A percentile compares a stretch with the other conserved stretches of the same genome.
These are phyloP conservation scores for Metellina segmentata DNA, from an alignment of 2,888 invertebrate species.

Conservation along the genomic window DNA sequence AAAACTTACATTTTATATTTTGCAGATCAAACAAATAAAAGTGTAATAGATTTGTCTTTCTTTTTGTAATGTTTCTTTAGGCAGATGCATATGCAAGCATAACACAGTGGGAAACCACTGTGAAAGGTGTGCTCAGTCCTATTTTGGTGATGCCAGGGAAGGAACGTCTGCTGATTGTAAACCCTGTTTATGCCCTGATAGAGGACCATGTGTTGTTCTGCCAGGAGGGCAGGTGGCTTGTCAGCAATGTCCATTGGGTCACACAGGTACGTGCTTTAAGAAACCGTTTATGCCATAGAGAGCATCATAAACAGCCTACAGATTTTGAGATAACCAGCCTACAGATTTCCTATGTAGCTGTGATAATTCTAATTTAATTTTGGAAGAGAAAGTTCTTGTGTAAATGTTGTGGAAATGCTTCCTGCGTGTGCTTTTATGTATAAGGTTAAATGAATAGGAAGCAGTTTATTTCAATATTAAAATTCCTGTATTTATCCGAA, in stretches of 20 bases:
- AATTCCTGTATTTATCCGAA: too few relatives aligned
- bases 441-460: too few relatives aligned
- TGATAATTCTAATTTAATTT: too few relatives aligned
- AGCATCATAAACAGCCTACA: too few relatives aligned
- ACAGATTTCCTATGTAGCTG: too few relatives aligned
- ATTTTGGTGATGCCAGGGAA: slow-evolving; percentile 93
- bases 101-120: slow-evolving; percentile 97
- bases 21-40: not conserved
- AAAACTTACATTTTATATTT: not conserved
- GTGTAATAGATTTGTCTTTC: not conserved
- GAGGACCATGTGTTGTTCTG: slow-evolving; percentile 93
- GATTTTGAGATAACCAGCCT: too few relatives aligned
- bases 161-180: slow-evolving; percentile 93
- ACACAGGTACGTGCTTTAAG: slow-evolving; percentile 84
- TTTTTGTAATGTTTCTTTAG: slow-evolving; percentile 81
- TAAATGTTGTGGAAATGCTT: too few relatives aligned
- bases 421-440: too few relatives aligned
- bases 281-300: too few relatives aligned
- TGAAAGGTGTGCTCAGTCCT: slow-evolving; percentile 95
- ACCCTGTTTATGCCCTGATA: slow-evolving; percentile 96
- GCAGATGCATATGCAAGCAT: slow-evolving; percentile 96
- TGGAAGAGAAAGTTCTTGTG: too few relatives aligned
- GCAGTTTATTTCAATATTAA: too few relatives aligned
- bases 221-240: slow-evolving; percentile 93
- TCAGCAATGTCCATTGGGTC: slow-evolving; percentile 95